Conservation (phyloP, 2,797 vertebrate species). For the Hydrolagus colliei region DNA sequence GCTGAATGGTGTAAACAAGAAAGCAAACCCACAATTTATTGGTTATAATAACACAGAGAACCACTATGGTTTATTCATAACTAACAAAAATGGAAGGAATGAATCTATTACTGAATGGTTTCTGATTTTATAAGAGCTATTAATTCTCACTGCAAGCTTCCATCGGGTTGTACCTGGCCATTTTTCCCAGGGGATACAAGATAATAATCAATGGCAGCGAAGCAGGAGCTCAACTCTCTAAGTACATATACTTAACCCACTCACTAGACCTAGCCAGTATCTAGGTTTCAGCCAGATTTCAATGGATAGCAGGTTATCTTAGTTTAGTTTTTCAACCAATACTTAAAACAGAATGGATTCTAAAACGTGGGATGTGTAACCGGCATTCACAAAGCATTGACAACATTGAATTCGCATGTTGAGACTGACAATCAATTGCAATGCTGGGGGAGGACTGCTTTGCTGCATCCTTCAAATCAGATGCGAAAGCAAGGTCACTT, state of each 20-base stretch:
- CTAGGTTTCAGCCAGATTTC: neutral
- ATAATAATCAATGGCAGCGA: neutral
- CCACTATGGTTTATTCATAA: neutral
- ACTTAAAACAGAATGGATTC: no score
- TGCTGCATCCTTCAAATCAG: no score
- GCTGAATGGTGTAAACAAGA: neutral
- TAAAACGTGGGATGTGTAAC: no score
- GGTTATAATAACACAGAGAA: constrained; percentile 2
- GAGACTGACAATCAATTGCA: no score
- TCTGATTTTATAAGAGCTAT: no score
- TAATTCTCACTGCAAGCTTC: neutral
- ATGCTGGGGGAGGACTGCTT: no score
- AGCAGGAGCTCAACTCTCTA: neutral
- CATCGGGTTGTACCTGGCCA: neutral
- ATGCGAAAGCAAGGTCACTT: no score
- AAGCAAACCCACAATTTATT: neutral
- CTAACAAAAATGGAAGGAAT: neutral
- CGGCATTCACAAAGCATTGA: no score
- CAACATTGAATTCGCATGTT: no score
- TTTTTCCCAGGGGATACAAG: neutral
- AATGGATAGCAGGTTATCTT: neutral
- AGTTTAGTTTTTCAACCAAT: neutral
- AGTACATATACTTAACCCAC: neutral
- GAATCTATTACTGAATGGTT: constrained; percentile 21
- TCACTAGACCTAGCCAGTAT: neutral